A percentile compares a stretch with the other conserved stretches of the same genome.
Evolutionary conservation across 2,113 vertebrate genomes (phyloP).

Genomic region (Aegotheles bennettii): DNA sequence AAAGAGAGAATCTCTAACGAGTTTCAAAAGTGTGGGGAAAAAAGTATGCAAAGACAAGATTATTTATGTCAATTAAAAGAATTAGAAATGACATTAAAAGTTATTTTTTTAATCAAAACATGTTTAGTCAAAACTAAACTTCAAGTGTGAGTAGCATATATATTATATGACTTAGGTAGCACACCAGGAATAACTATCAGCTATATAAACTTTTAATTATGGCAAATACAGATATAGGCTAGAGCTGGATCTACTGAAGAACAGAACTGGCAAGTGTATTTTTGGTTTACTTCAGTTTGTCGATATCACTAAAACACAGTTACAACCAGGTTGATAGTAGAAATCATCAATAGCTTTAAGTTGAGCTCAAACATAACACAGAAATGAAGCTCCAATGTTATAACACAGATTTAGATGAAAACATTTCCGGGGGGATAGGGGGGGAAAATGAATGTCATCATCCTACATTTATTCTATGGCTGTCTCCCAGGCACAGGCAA

Average conservation of each 20-base stretch:
- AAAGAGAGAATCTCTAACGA: neutral
- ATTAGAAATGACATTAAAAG: neutral
- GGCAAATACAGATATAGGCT: neutral
- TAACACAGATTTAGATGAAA: neutral
- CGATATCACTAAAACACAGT: neutral
- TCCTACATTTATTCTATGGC: neutral
- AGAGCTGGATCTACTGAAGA: neutral
- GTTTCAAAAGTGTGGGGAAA: neutral
- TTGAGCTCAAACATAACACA: neutral
- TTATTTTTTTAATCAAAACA: neutral
- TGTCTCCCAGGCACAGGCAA: neutral
- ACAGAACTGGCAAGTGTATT: neutral
- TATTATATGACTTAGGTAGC: neutral
- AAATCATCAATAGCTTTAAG: neutral
- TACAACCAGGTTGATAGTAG: neutral
- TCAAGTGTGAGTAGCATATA: neutral
- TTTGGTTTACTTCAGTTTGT: neutral
- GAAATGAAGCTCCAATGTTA: neutral
- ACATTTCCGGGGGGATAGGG: rapidly evolving
- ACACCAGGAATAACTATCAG: neutral
- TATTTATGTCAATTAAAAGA: neutral
- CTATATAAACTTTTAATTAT: neutral
- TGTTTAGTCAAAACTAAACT: neutral
- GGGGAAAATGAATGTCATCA: neutral
- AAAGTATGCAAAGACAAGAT: neutral